A percentile compares a stretch with the other conserved stretches of the same genome.
Evolutionary conservation across 2,888 invertebrate species (phyloP).

Genomic region (Nephrotoma appendiculata): DNA sequence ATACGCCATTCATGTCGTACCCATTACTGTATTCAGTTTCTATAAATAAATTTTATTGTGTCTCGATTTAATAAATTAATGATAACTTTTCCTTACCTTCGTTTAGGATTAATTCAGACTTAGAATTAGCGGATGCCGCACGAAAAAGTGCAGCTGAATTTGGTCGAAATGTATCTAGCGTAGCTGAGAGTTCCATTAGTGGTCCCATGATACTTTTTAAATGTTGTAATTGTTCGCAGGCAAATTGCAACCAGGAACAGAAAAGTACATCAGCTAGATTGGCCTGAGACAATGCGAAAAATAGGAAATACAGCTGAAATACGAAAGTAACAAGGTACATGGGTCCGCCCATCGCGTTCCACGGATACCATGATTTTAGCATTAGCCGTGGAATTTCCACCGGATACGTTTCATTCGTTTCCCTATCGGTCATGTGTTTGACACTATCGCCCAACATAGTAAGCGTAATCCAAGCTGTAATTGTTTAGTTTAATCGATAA

Average conservation of each 20-base stretch:
- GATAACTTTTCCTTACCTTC: slow-evolving; percentile 22
- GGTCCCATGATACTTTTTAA: slow-evolving; percentile 77
- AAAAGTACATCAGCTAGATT: slow-evolving; percentile 61
- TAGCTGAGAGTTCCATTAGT: slow-evolving; percentile 71
- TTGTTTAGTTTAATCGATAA: neutral
- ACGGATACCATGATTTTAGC: slow-evolving; percentile 67
- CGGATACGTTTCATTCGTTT: slow-evolving; percentile 53
- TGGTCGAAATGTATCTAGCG: slow-evolving; percentile 60
- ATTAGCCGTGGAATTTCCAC: slow-evolving; percentile 58
- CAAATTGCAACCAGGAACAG: slow-evolving; percentile 73
- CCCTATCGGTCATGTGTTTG: slow-evolving; percentile 47
- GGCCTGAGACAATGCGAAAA: slow-evolving; percentile 45
- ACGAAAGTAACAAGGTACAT: slow-evolving; percentile 49
- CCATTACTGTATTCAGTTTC: slow-evolving; percentile 36
- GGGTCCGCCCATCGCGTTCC: slow-evolving; percentile 53
- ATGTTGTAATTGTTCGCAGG: slow-evolving; percentile 74
- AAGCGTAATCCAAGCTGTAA: slow-evolving; percentile 56
- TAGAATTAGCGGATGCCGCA: slow-evolving; percentile 36
- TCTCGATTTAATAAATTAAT: neutral
- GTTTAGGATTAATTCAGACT: slow-evolving; percentile 29
- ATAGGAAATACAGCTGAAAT: slow-evolving; percentile 51
- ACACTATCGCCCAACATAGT: slow-evolving; percentile 71
- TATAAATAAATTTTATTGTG: neutral
- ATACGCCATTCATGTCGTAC: slow-evolving; percentile 56
- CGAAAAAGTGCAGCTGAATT: slow-evolving; percentile 56